phyloP scores from a whole-genome alignment of 2,888 invertebrate genomes.

The Clusia tigrina region DNA sequence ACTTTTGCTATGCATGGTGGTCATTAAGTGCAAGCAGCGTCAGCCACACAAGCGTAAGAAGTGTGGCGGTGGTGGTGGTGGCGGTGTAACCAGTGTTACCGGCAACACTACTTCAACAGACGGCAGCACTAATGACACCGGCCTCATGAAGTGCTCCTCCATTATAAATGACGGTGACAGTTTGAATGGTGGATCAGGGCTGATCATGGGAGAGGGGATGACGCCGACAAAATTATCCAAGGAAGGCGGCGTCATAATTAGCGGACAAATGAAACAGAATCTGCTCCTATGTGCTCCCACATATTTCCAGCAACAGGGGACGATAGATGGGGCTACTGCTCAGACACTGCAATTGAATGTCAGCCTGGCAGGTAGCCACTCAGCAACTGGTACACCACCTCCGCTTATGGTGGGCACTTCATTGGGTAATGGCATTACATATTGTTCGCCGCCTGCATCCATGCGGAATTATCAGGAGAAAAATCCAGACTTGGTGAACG shows the following conservation, averaged over 20 bases:
- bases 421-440: slow-evolving; percentile 58
- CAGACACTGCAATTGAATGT: slow-evolving; percentile 52
- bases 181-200: slow-evolving; percentile 45
- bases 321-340: slow-evolving; percentile 29
- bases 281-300: slow-evolving; percentile 60
- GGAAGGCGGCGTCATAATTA: slow-evolving; percentile 56
- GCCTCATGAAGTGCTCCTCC: slow-evolving; percentile 66
- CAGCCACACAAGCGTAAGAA: slow-evolving; percentile 67
- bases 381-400: slow-evolving; percentile 52
- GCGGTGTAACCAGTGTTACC: slow-evolving; percentile 66
- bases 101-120: slow-evolving; percentile 45
- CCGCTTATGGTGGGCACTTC: slow-evolving; percentile 61
- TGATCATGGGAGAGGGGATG: slow-evolving; percentile 49
- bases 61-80: slow-evolving; percentile 60
- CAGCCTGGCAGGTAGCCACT: slow-evolving; percentile 37
- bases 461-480: slow-evolving; percentile 70
- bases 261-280: slow-evolving; percentile 63
- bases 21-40: slow-evolving; percentile 67
- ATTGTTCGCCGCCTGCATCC: slow-evolving; percentile 68
- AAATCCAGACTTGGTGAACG: slow-evolving; percentile 83
- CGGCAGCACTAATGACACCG: slow-evolving; percentile 65
- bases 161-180: slow-evolving; percentile 62
- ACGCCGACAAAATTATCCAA: slow-evolving; percentile 55
- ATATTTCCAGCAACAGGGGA: slow-evolving; percentile 40
- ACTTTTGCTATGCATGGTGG: slow-evolving; percentile 73